Base-by-base conservation (phyloP, 2,797 vertebrate genomes). In the Rhabdomys pumilio region DNA sequence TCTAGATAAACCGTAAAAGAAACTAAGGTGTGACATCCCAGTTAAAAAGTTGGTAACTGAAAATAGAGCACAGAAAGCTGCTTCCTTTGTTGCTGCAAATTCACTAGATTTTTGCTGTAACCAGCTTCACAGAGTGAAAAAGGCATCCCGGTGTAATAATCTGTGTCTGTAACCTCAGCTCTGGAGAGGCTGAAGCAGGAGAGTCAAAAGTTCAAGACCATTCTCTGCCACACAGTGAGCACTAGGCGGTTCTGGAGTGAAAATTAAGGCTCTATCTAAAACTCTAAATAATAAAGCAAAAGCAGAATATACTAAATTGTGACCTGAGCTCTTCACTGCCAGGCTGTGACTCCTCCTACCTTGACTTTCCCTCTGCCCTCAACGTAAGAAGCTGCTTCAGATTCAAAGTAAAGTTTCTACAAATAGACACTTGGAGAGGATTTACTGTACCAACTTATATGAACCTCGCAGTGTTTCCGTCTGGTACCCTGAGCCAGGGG, bases 381-480 rank as follows among this genome's bases (percentile, higher is more conserved):
- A 61, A 61, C 5, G 17, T 44, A 9, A 88, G 26, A 41, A 77
- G 14, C 13, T 38, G 9, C 61, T 96, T 94, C 53, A 63, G 72
- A 82, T 81, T 82, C 86, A 44, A 83, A 81, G 61, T 29, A 13
- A 69, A 75, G 4, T 89, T 79, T 83, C 34, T 87, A 24, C 90
- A 50, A 67, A 81, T 57, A 53, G 38, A 14, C 12, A 3, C 55
- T n/a, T 29, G 55, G 41, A 88, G 73, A 94, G 4, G 53, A 93
- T 91, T 91, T 93, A 93, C 41, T 89, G 59, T 89, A 63, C 6
- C 65, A 69, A 14, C 17, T 89, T 34, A 22, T 57, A 65, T 55
- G 63, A 95, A 47, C 26, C 29, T 81, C 55, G 72, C 47, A 55
- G 6, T 19, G 73, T 50, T 93, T 84, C 65, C 63, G 20, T 67